These are phyloP conservation scores for Sturnus vulgaris DNA, from an alignment of 2,113 vertebrate species.

Conservation along the genomic window DNA sequence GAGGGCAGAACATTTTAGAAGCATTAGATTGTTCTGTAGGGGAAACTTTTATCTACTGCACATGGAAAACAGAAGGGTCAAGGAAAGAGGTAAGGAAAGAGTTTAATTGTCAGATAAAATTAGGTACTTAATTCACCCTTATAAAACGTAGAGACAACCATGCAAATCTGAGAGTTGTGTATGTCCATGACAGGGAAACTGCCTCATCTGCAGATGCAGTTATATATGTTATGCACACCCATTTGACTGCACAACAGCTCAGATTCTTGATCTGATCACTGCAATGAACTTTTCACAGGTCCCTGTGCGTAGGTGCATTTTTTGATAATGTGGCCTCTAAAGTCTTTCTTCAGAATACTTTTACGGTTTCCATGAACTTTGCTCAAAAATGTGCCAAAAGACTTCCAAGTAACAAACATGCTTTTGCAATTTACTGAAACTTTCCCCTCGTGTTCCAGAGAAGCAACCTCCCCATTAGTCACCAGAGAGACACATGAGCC, in stretches of 20 bases:
- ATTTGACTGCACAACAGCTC: conserved; percentile 1
- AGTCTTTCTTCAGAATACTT: conserved; percentile 25
- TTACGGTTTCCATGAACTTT: conserved; percentile 69
- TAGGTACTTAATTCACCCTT: background rate
- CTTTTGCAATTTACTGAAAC: conserved; percentile 82
- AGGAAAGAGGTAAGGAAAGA: background rate
- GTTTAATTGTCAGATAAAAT: background rate
- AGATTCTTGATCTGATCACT: background rate
- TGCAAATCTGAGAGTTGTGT: background rate
- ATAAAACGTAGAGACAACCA: background rate
- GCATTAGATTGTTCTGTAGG: background rate
- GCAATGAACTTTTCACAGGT: conserved; percentile 11
- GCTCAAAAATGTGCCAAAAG: conserved; percentile 73
- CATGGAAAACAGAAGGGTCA: background rate
- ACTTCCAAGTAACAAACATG: conserved; percentile 77
- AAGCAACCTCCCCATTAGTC: conserved; percentile 80
- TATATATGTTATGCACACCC: background rate
- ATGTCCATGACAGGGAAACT: background rate
- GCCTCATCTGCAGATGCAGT: background rate
- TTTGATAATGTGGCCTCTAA: conserved; percentile 35
- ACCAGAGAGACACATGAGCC: conserved; percentile 71
- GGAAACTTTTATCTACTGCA: background rate
- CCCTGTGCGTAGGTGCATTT: conserved; percentile 27
- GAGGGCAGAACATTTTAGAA: background rate
- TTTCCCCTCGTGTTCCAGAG: conserved; percentile 74